These are phyloP conservation scores for Falco biarmicus DNA, from an alignment of 2,797 vertebrate genomes.

Conservation along the genomic window DNA sequence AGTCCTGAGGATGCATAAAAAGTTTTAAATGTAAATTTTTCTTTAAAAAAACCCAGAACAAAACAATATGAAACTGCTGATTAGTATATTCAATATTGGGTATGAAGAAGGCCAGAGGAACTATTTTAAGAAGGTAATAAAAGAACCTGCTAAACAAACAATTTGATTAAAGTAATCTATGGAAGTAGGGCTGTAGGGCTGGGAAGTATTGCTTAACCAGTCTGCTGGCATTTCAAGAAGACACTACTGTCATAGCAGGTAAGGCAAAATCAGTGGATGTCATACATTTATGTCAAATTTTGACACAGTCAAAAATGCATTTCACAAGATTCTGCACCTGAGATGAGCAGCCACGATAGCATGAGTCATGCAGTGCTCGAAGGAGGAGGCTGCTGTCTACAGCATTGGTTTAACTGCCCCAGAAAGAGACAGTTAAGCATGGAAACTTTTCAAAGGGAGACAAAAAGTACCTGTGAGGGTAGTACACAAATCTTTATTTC, in stretches of 20 bases:
- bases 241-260: constrained; percentile 29
- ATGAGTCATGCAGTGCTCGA: constrained; percentile 34
- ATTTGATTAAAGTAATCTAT: constrained; percentile 20
- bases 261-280: constrained; percentile 57
- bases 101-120: not conserved
- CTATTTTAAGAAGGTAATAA: constrained; percentile 29
- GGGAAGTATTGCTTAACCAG: constrained; percentile 42
- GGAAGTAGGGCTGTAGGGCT: constrained; percentile 1
- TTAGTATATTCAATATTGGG: not conserved
- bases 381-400: constrained; percentile 28
- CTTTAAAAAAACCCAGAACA: not conserved
- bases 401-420: constrained; percentile 10
- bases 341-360: constrained; percentile 44
- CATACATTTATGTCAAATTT: constrained; percentile 1
- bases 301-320: not conserved
- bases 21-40: not conserved
- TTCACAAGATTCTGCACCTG: constrained; percentile 55
- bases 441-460: constrained; percentile 40
- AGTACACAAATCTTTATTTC: not conserved
- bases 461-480: constrained; percentile 9
- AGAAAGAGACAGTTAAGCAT: constrained; percentile 38
- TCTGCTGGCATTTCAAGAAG: constrained; percentile 18
- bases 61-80: not conserved
- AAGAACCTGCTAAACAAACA: constrained; percentile 50
- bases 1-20: not conserved